Conservation (phyloP, 2,797 vertebrate species). For the Corythornis leucogaster region DNA sequence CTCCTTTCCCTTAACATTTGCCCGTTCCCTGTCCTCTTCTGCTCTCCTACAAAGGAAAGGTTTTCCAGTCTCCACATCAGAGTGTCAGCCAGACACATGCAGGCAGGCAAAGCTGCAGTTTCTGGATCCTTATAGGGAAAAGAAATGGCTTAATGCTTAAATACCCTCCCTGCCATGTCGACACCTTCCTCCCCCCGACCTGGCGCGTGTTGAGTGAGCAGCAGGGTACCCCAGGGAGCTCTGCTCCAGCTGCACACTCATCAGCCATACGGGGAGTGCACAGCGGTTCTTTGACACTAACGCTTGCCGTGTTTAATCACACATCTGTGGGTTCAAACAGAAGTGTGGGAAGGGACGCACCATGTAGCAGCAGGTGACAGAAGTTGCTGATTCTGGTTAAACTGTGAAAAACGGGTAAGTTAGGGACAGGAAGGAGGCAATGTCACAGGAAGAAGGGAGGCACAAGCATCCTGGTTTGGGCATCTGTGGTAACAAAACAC, state of each 20-base stretch:
- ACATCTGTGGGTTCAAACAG: slow-evolving; percentile 78
- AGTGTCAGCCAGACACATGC: neutral
- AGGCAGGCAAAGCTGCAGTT: slow-evolving; percentile 23
- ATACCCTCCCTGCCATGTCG: slow-evolving; percentile 39
- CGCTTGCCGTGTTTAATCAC: slow-evolving; percentile 77
- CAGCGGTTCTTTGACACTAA: slow-evolving; percentile 67
- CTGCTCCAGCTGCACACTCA: slow-evolving; percentile 77
- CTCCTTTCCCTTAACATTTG: neutral
- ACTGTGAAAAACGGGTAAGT: slow-evolving; percentile 67
- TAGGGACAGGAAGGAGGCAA: neutral
- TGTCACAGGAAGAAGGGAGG: neutral
- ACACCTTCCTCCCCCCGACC: slow-evolving; percentile 62
- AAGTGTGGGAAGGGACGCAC: slow-evolving; percentile 44
- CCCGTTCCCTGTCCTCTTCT: neutral
- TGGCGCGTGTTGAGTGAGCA: slow-evolving; percentile 60
- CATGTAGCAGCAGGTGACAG: slow-evolving; percentile 83
- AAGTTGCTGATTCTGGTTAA: slow-evolving; percentile 81
- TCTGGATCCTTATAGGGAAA: slow-evolving; percentile 48
- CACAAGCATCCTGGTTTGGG: neutral
- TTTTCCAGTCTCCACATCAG: neutral
- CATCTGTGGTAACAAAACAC: neutral
- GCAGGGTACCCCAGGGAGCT: slow-evolving; percentile 76
- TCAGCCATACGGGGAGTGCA: slow-evolving; percentile 74
- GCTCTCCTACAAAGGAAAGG: neutral
- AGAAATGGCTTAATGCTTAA: slow-evolving; percentile 69